Conservation (phyloP, 2,888 invertebrate species). For the Muschampia plurimacula region DNA sequence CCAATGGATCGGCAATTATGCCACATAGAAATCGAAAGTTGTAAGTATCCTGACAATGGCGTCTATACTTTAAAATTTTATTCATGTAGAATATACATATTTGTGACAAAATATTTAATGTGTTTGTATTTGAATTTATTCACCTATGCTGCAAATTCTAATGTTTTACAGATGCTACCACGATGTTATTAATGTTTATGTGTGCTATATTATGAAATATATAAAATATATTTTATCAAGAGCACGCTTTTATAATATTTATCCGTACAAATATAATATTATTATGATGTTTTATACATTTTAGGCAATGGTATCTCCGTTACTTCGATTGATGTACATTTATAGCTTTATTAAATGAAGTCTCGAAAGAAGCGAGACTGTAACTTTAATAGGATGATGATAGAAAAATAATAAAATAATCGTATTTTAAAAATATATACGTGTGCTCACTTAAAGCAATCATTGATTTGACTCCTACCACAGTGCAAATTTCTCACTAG, state of each 20-base stretch:
- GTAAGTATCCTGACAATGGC: conserved; percentile 90
- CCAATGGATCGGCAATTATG: conserved; percentile 73
- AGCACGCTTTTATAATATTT: conserved; percentile 53
- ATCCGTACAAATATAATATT: conserved; percentile 36
- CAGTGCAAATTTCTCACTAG: conserved; percentile 79
- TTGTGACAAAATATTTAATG: background rate
- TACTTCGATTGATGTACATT: conserved; percentile 18
- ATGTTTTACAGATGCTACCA: conserved; percentile 29
- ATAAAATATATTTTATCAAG: conserved; percentile 39
- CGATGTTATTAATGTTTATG: conserved; percentile 32
- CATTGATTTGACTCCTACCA: conserved; percentile 69
- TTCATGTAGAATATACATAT: background rate
- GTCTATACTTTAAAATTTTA: background rate
- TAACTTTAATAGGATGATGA: conserved; percentile 56
- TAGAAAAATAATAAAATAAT: conserved; percentile 67
- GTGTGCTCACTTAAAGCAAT: conserved; percentile 73
- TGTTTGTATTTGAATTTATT: conserved; percentile 25
- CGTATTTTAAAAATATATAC: conserved; percentile 52
- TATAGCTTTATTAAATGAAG: conserved; percentile 20
- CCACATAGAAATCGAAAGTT: conserved; percentile 98
- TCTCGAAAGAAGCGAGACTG: conserved; percentile 36
- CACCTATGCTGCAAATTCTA: conserved; percentile 31
- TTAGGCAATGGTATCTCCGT: conserved; percentile 32
- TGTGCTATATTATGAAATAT: conserved; percentile 36
- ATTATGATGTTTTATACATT: conserved; percentile 30